Conservation (phyloP, 1,140 invertebrate genomes). For the Anastrepha ludens region DNA sequence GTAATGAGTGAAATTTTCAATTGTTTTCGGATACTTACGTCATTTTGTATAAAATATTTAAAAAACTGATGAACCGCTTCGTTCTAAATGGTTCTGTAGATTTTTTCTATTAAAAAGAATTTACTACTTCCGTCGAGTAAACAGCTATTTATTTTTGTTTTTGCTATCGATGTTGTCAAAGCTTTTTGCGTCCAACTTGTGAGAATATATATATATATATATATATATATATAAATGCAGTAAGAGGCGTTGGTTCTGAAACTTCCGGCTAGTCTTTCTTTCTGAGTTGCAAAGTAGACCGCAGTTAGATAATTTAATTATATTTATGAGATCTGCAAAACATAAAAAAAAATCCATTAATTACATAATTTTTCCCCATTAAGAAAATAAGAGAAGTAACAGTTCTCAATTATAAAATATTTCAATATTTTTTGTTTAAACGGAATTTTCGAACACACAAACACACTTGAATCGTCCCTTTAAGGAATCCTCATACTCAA, state of each 20-base stretch:
- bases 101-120: slow-evolving; percentile 6
- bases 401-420: too few relatives aligned
- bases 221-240: slow-evolving; percentile 49
- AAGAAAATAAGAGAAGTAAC: too few relatives aligned
- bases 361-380: too few relatives aligned
- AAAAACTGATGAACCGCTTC: not conserved
- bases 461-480: too few relatives aligned
- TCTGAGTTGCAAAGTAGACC: not conserved
- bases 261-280: slow-evolving; percentile 32
- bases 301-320: not conserved
- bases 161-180: slow-evolving; percentile 11
- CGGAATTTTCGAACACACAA: too few relatives aligned
- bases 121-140: not conserved
- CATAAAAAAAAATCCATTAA: not conserved
- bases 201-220: slow-evolving; percentile 37
- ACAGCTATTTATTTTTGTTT: not conserved
- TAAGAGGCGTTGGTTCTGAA: slow-evolving; percentile 37
- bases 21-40: not conserved
- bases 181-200: not conserved
- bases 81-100: not conserved
- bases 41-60: slow-evolving; percentile 50
- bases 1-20: not conserved
- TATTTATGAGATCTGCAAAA: slow-evolving; percentile 47
- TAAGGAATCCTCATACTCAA: not conserved
- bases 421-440: too few relatives aligned